Percentiles rank a stretch among this genome's conserved stretches.
These are phyloP conservation scores for Hirtodrosophila alboralis DNA, from an alignment of 2,888 invertebrate species.

Conservation along the genomic window DNA sequence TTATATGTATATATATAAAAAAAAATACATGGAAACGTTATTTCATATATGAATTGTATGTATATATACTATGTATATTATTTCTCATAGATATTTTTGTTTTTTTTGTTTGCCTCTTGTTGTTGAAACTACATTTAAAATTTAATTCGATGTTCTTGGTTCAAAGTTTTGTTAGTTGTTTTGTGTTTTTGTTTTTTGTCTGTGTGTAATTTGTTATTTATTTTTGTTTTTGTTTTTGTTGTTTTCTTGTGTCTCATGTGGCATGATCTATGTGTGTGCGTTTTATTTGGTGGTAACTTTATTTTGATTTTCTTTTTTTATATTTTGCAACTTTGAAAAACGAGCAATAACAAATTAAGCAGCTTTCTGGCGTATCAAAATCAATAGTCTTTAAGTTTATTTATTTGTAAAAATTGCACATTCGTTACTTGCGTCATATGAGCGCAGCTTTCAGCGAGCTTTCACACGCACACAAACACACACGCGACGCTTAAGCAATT, in stretches of 20 bases:
- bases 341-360: slow-evolving; percentile 40
- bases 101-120: slow-evolving; percentile 50
- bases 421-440: slow-evolving; percentile 22
- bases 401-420: slow-evolving; percentile 63
- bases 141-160: slow-evolving; percentile 83
- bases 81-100: slow-evolving; percentile 36
- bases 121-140: slow-evolving; percentile 77
- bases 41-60: slow-evolving; percentile 19
- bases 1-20: too few species aligned
- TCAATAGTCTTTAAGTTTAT: slow-evolving; percentile 44
- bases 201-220: slow-evolving; percentile 34
- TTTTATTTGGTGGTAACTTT: slow-evolving; percentile 40
- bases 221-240: slow-evolving; percentile 27
- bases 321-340: slow-evolving; percentile 38
- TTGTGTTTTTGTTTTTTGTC: slow-evolving; percentile 14
- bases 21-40: slow-evolving; percentile 34
- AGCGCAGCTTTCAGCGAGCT: slow-evolving; percentile 5
- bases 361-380: slow-evolving; percentile 38
- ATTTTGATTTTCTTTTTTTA: too few species aligned
- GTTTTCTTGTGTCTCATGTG: slow-evolving; percentile 31
- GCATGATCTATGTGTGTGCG: slow-evolving; percentile 31
- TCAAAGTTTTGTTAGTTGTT: slow-evolving; percentile 67
- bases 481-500: too few species aligned
- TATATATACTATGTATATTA: slow-evolving; percentile 45
- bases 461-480: neutral